phyloP scores from a whole-genome alignment of 2,113 vertebrate species.

The Carassius auratus region DNA sequence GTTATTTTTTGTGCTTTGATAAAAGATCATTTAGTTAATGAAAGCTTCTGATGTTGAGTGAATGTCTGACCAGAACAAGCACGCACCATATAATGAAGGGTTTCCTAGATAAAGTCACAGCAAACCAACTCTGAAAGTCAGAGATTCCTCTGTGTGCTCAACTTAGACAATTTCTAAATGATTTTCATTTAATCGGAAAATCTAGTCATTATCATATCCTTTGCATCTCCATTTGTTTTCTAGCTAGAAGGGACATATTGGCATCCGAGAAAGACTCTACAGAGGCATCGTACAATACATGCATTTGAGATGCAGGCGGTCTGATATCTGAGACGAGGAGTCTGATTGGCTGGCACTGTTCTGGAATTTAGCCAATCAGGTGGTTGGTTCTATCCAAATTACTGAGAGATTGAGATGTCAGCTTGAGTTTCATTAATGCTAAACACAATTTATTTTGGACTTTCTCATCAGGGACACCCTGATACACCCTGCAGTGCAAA shows the following conservation, averaged over 20 bases:
- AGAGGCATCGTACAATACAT: not conserved
- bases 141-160: not conserved
- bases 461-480: not conserved
- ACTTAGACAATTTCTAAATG: not conserved
- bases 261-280: not conserved
- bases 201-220: not conserved
- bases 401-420: slow-evolving; percentile 6
- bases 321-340: slow-evolving; percentile 1
- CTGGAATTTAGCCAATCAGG: slow-evolving; percentile 5
- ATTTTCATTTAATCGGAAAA: not conserved
- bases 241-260: not conserved
- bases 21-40: not conserved
- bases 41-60: not conserved
- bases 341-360: not conserved
- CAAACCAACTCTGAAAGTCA: not conserved
- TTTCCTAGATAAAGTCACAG: not conserved
- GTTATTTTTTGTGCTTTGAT: not conserved
- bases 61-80: not conserved
- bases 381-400: not conserved
- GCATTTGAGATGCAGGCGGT: not conserved
- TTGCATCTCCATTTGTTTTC: not conserved
- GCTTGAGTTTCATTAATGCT: slow-evolving; percentile 2
- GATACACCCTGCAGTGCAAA: not conserved
- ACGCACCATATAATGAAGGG: not conserved
- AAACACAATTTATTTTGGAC: not conserved